Conservation (phyloP, 2,113 vertebrate species). For the Odontesthes bonariensis region DNA sequence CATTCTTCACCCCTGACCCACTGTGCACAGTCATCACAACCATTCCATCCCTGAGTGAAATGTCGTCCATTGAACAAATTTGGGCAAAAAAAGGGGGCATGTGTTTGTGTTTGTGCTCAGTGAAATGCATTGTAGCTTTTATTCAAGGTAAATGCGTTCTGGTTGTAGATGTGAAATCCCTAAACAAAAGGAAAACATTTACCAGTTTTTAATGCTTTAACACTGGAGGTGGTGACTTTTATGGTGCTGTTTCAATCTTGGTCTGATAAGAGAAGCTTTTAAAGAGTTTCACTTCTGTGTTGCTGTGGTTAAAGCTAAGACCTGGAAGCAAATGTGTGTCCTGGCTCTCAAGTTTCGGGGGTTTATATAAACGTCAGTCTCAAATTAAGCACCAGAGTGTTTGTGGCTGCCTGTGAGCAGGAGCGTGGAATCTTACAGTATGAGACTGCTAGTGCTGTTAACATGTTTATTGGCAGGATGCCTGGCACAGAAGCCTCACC, state of each 20-base stretch:
- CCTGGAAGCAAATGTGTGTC: neutral
- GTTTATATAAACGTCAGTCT: slow-evolving; percentile 54
- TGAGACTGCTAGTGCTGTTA: slow-evolving; percentile 49
- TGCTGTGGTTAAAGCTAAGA: slow-evolving; percentile 20
- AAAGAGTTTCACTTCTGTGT: neutral
- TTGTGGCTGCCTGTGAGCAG: neutral
- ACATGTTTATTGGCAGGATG: slow-evolving; percentile 49
- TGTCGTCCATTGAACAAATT: neutral
- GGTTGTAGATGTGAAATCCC: neutral
- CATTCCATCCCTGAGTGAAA: neutral
- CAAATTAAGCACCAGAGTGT: neutral
- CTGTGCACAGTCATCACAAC: neutral
- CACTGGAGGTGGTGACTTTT: neutral
- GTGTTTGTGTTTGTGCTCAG: neutral
- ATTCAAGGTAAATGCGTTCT: neutral
- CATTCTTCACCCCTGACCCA: slow-evolving; percentile 52
- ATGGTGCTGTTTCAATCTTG: neutral
- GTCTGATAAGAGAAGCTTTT: neutral
- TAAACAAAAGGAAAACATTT: neutral
- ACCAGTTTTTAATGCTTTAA: neutral
- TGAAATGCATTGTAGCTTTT: neutral
- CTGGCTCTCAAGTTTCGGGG: neutral
- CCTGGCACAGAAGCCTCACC: slow-evolving; percentile 64
- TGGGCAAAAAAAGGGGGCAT: fast-evolving
- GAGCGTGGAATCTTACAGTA: neutral